Base-by-base conservation (phyloP, 2,888 invertebrate species). In the Leucania comma region DNA sequence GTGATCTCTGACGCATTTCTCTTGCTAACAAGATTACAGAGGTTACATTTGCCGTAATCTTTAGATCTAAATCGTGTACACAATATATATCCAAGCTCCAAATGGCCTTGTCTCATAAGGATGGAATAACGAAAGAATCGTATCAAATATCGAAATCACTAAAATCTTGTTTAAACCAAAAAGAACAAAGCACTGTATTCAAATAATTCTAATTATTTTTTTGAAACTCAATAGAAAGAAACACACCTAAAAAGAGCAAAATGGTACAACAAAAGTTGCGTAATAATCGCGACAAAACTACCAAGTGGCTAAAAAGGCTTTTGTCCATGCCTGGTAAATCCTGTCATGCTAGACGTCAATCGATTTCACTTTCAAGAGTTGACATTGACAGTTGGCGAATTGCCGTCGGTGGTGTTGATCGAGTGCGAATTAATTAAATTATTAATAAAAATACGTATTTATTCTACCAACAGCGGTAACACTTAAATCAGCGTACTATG, bases 351-450 rank as follows among this genome's bases (percentile, higher is more conserved):
- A 50, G 60, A 24, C 42, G 81, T 78, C 72, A 77, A 78, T 73
- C 80, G 82, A 83, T 85, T 78, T 57, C 56, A 64, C n/a, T 3
- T 53, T 53, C 38, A 68, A 22, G 22, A 14, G 22, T 78, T 89
- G 89, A 88, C 89, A 81, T 74, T 90, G 90, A 90, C 90, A 90
- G 90, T 90, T 88, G 68, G 78, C 78, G 82, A 80, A 74, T 80
- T 84, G 80, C 82, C 72, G 72, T 75, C 82, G 80, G 68, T 54
- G 81, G 79, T 79, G 82, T 59, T 70, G 69, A 64, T 78, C 68
- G 70, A 70, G 81, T 78, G 73, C 46, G 50, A 68, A 72, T 73
- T 72, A 70, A 83, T 81, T 84, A 74, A 77, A 78, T 76, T 79
- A 72, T 63, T 81, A 72, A 79, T 71, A 71, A 73, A 78, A 73